These are phyloP conservation scores for Amblyteles armatorius DNA, from an alignment of 2,888 invertebrate species.

Conservation along the genomic window DNA sequence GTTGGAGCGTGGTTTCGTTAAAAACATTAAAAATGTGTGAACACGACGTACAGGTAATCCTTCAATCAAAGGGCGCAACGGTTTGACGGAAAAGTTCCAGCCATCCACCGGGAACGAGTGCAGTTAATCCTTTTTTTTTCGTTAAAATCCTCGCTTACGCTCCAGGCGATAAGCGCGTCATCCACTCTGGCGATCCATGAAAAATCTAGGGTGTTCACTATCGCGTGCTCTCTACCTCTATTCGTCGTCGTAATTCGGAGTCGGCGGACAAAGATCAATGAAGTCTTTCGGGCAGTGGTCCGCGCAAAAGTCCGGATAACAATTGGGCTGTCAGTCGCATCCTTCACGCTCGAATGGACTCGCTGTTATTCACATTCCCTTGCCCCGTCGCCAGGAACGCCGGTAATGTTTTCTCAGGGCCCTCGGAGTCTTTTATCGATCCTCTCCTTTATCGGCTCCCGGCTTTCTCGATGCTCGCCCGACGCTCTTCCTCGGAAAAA, in stretches of 20 bases:
- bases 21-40: no score
- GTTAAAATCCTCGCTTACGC: not conserved
- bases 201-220: conserved; percentile 12
- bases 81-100: not conserved
- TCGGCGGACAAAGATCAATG: conserved; percentile 68
- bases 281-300: conserved; percentile 55
- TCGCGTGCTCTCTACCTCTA: conserved; percentile 29
- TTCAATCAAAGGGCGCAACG: not conserved
- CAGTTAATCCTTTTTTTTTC: not conserved
- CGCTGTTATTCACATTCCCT: conserved; percentile 26
- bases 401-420: not conserved
- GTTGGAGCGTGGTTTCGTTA: no score
- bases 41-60: no score
- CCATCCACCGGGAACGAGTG: not conserved
- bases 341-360: conserved; percentile 71
- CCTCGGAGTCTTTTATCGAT: conserved; percentile 6
- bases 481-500: conserved; percentile 10
- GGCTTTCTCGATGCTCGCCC: conserved; percentile 14
- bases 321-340: conserved; percentile 76
- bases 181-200: conserved; percentile 42
- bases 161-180: not conserved
- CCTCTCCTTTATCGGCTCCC: not conserved
- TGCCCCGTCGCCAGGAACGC: not conserved
- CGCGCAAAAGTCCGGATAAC: conserved; percentile 68
- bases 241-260: conserved; percentile 21